A percentile compares a stretch with the other conserved stretches of the same genome.
Evolutionary conservation across 1,140 invertebrate species (phyloP).

Genomic region (Heterodera carotae): DNA sequence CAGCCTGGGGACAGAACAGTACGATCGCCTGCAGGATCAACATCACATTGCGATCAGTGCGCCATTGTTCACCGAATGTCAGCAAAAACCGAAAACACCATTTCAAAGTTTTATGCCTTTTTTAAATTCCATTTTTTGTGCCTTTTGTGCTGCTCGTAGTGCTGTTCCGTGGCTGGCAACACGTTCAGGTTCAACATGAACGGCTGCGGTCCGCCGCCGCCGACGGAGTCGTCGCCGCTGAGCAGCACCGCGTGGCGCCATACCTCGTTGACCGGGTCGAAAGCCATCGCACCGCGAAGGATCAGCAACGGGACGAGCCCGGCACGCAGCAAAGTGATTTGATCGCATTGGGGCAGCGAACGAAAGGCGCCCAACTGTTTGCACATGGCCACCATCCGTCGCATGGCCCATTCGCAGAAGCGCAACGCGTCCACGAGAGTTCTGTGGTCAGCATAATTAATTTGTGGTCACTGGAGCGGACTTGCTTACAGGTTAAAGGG

Average conservation of each 20-base stretch:
- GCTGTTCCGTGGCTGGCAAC: not conserved
- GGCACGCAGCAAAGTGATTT: constrained; percentile 6
- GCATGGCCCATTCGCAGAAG: constrained; percentile 4
- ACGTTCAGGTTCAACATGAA: constrained; percentile 7
- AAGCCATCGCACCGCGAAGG: constrained; percentile 22
- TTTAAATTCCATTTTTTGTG: constrained; percentile 1
- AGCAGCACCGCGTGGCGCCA: constrained; percentile 1
- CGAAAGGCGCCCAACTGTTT: constrained; percentile 23
- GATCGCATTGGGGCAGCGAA: not conserved
- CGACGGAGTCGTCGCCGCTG: not conserved
- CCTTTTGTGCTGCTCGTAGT: constrained; percentile 14
- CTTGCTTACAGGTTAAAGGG: not conserved
- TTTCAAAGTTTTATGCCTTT: not conserved
- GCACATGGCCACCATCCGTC: constrained; percentile 12
- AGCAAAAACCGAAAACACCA: not conserved
- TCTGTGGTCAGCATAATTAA: not conserved
- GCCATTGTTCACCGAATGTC: constrained; percentile 15
- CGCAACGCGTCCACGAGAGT: constrained; percentile 7
- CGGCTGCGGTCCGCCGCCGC: not conserved
- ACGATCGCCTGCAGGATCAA: constrained; percentile 10
- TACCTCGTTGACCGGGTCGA: constrained; percentile 2
- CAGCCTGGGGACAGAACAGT: not conserved
- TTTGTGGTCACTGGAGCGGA: no score
- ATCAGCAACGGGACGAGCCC: constrained; percentile 13
- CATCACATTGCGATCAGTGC: constrained; percentile 13